These are phyloP conservation scores for Argya squamiceps DNA, from an alignment of 2,797 vertebrate genomes.

Conservation along the genomic window DNA sequence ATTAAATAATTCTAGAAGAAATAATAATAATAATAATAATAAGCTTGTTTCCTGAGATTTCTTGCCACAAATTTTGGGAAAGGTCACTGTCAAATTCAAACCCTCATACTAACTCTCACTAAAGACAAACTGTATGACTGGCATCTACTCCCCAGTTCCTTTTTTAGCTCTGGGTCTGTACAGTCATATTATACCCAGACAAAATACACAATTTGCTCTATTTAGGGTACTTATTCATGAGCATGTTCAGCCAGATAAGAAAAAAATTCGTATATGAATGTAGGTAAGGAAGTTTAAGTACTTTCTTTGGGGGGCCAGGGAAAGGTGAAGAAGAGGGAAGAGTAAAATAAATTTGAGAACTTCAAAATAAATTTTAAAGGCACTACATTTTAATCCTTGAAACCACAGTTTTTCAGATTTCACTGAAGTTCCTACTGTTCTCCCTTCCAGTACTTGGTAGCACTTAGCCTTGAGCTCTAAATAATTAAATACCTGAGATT, in stretches of 20 bases:
- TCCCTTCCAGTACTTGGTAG: neutral
- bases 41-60: neutral
- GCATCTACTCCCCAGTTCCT: neutral
- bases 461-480: neutral
- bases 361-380: neutral
- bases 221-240: neutral
- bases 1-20: constrained; percentile 14
- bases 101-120: neutral
- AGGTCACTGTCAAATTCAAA: neutral
- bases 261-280: neutral
- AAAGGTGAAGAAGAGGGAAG: neutral
- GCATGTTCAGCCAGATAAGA: neutral
- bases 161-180: neutral
- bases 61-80: neutral
- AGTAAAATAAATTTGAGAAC: neutral
- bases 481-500: neutral
- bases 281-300: neutral
- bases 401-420: neutral
- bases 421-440: neutral
- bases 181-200: neutral
- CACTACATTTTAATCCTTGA: neutral
- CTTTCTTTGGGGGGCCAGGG: neutral
- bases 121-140: neutral
- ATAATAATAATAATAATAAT: neutral
- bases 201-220: neutral